Conservation (phyloP, 2,797 vertebrate species). For the Eupleurogrammus muticus region DNA sequence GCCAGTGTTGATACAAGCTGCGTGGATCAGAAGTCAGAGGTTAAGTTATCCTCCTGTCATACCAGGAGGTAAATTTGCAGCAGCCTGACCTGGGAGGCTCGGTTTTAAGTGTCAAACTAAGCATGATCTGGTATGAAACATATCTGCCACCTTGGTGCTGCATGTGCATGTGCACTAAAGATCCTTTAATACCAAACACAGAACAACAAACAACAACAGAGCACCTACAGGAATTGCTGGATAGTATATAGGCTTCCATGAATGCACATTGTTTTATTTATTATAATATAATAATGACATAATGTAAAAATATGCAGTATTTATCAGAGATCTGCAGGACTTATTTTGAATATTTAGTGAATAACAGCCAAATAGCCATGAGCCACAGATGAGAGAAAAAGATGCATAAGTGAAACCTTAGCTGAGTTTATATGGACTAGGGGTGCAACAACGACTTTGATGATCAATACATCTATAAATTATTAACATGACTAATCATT, state of each 20-base stretch:
- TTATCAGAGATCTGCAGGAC: no score
- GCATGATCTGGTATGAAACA: conserved; percentile 36
- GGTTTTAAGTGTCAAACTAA: conserved; percentile 40
- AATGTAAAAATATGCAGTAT: neutral
- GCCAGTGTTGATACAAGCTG: conserved; percentile 27
- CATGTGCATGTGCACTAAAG: conserved; percentile 6
- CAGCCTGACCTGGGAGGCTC: conserved; percentile 32
- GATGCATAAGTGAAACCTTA: no score
- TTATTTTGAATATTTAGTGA: neutral
- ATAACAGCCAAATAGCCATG: neutral
- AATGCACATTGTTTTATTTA: neutral
- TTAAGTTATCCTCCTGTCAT: conserved; percentile 41
- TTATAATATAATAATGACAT: neutral
- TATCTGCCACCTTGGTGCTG: conserved; percentile 17
- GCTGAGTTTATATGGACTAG: no score
- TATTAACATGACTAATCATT: no score
- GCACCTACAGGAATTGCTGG: neutral
- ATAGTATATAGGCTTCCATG: no score
- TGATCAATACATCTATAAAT: no score
- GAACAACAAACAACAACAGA: neutral
- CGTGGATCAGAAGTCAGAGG: conserved; percentile 25
- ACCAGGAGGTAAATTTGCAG: conserved; percentile 31
- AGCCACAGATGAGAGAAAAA: neutral
- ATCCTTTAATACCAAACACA: conserved; percentile 24
- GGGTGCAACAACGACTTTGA: no score